A percentile compares a stretch with the other conserved stretches of the same genome.
Evolutionary conservation across 2,113 vertebrate species (phyloP).

Genomic region (Theropithecus gelada): DNA sequence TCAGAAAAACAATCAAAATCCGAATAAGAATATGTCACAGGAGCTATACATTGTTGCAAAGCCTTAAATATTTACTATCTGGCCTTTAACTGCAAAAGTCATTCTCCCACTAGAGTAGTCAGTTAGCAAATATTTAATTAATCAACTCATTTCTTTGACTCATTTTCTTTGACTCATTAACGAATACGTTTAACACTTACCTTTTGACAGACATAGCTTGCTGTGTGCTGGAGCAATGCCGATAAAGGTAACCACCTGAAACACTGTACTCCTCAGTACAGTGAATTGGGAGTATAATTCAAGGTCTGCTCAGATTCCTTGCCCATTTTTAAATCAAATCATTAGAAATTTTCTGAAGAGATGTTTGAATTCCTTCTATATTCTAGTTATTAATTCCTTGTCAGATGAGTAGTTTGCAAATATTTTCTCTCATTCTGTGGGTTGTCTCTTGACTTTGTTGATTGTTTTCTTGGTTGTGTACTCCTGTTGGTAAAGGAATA

Average conservation of each 20-base stretch:
- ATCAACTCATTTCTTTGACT: not conserved
- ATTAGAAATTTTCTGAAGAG: too few relatives aligned
- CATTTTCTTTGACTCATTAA: not conserved
- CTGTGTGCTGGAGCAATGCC: not conserved
- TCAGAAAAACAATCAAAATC: not conserved
- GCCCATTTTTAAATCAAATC: too few relatives aligned
- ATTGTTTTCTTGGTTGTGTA: too few relatives aligned
- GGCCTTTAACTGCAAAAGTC: not conserved
- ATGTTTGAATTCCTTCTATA: too few relatives aligned
- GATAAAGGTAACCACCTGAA: not conserved
- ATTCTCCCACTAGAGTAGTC: not conserved
- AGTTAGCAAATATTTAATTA: not conserved
- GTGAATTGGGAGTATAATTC: too few relatives aligned
- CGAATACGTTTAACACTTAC: not conserved
- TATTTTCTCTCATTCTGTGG: too few relatives aligned
- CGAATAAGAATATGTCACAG: not conserved
- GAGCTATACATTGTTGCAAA: not conserved
- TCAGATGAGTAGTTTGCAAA: too few relatives aligned
- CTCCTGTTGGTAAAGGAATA: not conserved
- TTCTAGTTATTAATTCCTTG: too few relatives aligned
- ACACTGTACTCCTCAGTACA: not conserved
- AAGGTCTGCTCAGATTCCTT: too few relatives aligned
- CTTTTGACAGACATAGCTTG: not conserved
- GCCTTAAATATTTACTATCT: not conserved
- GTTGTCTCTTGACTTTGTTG: too few relatives aligned